Conservation (phyloP, 2,113 vertebrate species). For the Pogona vitticeps region DNA sequence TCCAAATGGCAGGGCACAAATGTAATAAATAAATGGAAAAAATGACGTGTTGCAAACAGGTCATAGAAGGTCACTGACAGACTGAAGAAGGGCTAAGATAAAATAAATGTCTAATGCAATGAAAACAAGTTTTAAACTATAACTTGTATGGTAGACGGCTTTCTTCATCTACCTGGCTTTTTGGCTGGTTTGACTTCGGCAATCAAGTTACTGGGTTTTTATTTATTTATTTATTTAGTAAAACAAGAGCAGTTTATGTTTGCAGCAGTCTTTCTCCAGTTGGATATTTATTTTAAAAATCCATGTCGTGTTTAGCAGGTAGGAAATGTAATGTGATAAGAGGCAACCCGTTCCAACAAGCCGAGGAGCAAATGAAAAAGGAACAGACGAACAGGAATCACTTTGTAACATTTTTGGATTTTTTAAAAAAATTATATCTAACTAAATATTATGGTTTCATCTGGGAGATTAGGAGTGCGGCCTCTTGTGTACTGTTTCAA, state of each 20-base stretch:
- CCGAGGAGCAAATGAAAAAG: rapidly evolving
- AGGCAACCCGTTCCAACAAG: conserved; percentile 60
- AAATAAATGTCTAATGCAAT: not conserved
- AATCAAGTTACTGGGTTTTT: no score
- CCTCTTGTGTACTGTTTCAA: conserved; percentile 23
- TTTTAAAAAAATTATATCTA: conserved; percentile 43
- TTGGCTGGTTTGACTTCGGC: no score
- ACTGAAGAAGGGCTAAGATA: not conserved
- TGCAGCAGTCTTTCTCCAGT: conserved; percentile 58
- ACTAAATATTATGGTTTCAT: conserved; percentile 50
- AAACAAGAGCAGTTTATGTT: conserved; percentile 46
- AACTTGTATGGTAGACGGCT: conserved; percentile 14
- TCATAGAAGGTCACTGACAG: not conserved
- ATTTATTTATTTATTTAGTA: no score
- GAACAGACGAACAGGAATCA: not conserved
- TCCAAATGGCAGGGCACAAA: no score
- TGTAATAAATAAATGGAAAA: not conserved
- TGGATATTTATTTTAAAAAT: conserved; percentile 55
- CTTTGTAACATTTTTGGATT: conserved; percentile 44
- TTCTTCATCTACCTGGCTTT: conserved; percentile 44
- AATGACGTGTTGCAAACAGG: not conserved
- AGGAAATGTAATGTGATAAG: conserved; percentile 49
- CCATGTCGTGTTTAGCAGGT: conserved; percentile 25
- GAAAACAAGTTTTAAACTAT: not conserved
- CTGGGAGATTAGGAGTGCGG: conserved; percentile 44